Conservation (phyloP, 1,140 invertebrate genomes). For the Pogonus chalceus region DNA sequence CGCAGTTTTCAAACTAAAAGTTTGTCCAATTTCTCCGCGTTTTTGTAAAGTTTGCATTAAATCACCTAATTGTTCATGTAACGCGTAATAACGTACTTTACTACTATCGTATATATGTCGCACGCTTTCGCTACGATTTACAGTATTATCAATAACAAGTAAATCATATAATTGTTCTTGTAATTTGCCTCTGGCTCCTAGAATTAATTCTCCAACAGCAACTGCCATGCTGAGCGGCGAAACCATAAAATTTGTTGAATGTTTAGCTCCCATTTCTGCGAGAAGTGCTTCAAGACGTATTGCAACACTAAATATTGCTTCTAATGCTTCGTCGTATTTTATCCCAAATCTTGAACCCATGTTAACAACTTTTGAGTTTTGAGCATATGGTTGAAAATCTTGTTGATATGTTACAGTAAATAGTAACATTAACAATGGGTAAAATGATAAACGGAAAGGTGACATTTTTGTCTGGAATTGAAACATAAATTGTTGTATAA, state of each 20-base stretch:
- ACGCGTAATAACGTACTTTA: slow-evolving; percentile 11
- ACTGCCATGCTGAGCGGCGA: slow-evolving; percentile 56
- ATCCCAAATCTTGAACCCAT: neutral
- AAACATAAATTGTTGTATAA: neutral
- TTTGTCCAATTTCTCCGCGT: neutral
- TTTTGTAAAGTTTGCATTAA: slow-evolving; percentile 17
- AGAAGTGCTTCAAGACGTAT: slow-evolving; percentile 22
- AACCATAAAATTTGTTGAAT: slow-evolving; percentile 47
- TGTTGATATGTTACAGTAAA: neutral
- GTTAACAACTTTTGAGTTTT: neutral
- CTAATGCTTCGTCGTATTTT: slow-evolving; percentile 16
- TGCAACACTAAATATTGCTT: slow-evolving; percentile 25
- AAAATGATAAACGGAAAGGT: neutral
- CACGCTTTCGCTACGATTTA: slow-evolving; percentile 15
- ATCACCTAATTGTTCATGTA: slow-evolving; percentile 16
- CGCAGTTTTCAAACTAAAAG: slow-evolving; percentile 35
- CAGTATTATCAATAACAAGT: slow-evolving; percentile 41
- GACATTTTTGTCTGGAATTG: neutral
- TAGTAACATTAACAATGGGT: neutral
- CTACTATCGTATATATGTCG: slow-evolving; percentile 13
- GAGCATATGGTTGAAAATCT: slow-evolving; percentile 5
- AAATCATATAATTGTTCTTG: slow-evolving; percentile 45
- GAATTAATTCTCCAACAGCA: slow-evolving; percentile 48
- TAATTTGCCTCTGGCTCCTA: slow-evolving; percentile 47
- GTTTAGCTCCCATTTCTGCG: slow-evolving; percentile 7